Evolutionary conservation across 2,113 vertebrate genomes (phyloP), one percentile per base, ranked within the genome.

Genomic region (Lagopus leucura): DNA sequence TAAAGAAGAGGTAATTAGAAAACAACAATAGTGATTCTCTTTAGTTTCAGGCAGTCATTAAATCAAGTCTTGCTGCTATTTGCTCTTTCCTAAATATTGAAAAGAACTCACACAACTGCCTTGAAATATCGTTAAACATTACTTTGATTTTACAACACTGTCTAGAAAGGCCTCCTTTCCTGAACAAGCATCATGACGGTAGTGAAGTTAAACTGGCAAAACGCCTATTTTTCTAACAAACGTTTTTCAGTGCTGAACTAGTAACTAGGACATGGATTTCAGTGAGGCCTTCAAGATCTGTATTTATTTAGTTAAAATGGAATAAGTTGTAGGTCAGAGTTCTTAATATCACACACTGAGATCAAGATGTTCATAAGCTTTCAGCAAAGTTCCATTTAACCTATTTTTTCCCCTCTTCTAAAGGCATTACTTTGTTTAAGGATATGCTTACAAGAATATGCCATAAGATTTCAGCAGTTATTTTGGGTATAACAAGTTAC

Each of bases 401-500:
- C 28, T 36, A 63, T 22, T 58, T 38, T 58, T 13, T 70, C 21
- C 21, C 2, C 32, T 43, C 5, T 82, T 69, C 40, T 14, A 9
- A 89, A 13, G 12, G 5, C 11, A 34, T 1, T 13, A 12, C 3
- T 36, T 60, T 78, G 21, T 64, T 74, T 7, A 55, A 36, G 6
- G 14, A 64, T 52, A 47, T 14, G 12, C 16, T 77, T 74, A 30
- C 6, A 6, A 70, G 55, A 16, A 64, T 28, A 65, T 8, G 32
- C 1, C 1, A 0, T 36, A 58, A 75, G 11, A 79, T 25, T 82
- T 76, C 77, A 70, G 32, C 8, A 71, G 24, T 50, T 38, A 45
- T 0, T 0, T 0, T 55, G 16, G 25, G 8, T 55, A 84, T 22
- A 20, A 32, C 9, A 50, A 84, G 6, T 30, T 74, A 78, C 13